Evolutionary conservation across 1,140 invertebrate species (phyloP).

Genomic region (Meloidogyne hapla): DNA sequence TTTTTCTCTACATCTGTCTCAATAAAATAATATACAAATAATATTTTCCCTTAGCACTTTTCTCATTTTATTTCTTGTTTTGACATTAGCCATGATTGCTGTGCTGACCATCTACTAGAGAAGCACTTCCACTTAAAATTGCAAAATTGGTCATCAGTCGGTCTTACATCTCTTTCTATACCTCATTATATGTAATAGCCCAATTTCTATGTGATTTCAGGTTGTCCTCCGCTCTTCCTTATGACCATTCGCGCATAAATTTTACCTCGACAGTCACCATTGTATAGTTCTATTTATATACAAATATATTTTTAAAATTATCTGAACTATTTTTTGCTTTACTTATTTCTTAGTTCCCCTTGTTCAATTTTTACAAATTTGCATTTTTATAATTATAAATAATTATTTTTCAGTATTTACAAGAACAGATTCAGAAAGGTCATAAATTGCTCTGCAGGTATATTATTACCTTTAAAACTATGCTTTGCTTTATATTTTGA

Average conservation of each 20-base stretch:
- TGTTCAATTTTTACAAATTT: too few species aligned
- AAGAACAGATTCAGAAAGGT: conserved; percentile 39
- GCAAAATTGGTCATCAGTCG: not conserved
- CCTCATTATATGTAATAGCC: not conserved
- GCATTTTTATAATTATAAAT: too few species aligned
- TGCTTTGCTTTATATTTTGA: not conserved
- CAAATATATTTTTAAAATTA: too few species aligned
- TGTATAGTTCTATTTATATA: not conserved
- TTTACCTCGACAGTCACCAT: not conserved
- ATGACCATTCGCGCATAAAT: not conserved
- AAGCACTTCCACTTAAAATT: not conserved
- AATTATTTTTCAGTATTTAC: conserved; percentile 31
- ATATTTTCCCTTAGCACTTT: not conserved
- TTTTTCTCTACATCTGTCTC: too few species aligned
- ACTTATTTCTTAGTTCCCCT: too few species aligned
- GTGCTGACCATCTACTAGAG: not conserved
- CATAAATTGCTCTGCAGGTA: conserved; percentile 22
- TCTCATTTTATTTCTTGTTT: not conserved
- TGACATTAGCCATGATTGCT: not conserved
- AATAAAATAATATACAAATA: too few species aligned
- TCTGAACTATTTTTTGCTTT: too few species aligned
- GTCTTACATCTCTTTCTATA: not conserved
- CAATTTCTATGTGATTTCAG: not conserved
- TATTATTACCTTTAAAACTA: not conserved
- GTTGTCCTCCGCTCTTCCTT: not conserved